phyloP scores from a whole-genome alignment of 2,797 vertebrate genomes.

The Argentina silus region DNA sequence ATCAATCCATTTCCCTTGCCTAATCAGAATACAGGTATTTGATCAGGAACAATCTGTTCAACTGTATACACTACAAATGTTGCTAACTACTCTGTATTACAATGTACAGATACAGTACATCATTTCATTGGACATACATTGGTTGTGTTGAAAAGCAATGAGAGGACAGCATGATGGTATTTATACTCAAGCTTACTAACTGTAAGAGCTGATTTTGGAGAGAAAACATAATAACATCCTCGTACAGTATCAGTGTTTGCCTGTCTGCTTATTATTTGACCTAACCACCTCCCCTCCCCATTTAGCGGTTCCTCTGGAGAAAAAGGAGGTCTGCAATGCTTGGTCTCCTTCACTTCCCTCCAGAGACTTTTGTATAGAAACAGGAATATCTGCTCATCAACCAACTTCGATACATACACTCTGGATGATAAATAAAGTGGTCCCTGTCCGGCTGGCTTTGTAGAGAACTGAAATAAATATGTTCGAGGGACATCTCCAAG shows the following conservation, averaged over 20 bases:
- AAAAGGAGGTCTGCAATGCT: constrained; percentile 27
- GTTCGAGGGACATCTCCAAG: constrained; percentile 11
- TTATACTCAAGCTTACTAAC: background rate
- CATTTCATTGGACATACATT: background rate
- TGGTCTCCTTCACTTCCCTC: constrained; percentile 12
- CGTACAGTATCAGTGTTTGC: background rate
- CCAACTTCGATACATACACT: constrained; percentile 19
- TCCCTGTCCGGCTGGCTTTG: background rate
- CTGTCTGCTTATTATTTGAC: background rate
- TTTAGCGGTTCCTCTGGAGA: constrained; percentile 9
- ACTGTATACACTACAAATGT: no score
- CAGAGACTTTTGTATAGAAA: constrained; percentile 28
- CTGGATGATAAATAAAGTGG: constrained; percentile 8
- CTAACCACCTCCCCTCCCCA: background rate
- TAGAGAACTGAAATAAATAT: constrained; percentile 33
- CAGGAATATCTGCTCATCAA: constrained; percentile 34
- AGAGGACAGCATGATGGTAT: background rate
- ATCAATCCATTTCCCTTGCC: no score
- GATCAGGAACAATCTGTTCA: no score
- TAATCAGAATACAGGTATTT: no score
- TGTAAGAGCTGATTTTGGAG: background rate
- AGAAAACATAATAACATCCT: background rate
- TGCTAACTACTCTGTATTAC: no score
- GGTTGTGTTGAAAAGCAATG: background rate
- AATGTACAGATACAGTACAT: no score